phyloP scores from a whole-genome alignment of 1,140 invertebrate species.

The Coptotermes formosanus region DNA sequence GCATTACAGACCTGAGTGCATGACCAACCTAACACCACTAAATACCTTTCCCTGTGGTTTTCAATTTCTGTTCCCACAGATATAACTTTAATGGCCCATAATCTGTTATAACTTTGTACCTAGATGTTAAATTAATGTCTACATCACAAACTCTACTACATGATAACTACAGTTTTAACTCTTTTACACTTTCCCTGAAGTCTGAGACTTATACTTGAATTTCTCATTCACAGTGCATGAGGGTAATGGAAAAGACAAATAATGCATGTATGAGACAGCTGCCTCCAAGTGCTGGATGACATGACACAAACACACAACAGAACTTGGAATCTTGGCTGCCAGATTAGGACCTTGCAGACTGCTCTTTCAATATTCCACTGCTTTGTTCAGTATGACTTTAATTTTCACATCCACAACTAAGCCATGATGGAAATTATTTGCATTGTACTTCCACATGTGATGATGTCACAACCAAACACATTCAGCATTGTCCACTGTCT shows the following conservation, averaged over 20 bases:
- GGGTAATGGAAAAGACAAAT: neutral
- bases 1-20: neutral
- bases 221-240: neutral
- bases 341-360: neutral
- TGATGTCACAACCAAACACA: no score
- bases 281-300: neutral
- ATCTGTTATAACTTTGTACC: neutral
- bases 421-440: no score
- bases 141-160: neutral
- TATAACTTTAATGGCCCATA: neutral
- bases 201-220: neutral
- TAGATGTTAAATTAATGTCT: neutral
- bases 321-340: neutral
- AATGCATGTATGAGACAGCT: neutral
- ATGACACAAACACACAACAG: conserved; percentile 3
- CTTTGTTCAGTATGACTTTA: neutral
- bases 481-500: no score
- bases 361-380: neutral
- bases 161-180: neutral
- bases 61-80: neutral
- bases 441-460: no score
- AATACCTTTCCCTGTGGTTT: neutral
- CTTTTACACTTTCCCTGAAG: neutral
- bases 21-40: neutral
- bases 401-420: no score